Base-by-base conservation (phyloP, 2,113 vertebrate genomes). In the Anolis carolinensis region DNA sequence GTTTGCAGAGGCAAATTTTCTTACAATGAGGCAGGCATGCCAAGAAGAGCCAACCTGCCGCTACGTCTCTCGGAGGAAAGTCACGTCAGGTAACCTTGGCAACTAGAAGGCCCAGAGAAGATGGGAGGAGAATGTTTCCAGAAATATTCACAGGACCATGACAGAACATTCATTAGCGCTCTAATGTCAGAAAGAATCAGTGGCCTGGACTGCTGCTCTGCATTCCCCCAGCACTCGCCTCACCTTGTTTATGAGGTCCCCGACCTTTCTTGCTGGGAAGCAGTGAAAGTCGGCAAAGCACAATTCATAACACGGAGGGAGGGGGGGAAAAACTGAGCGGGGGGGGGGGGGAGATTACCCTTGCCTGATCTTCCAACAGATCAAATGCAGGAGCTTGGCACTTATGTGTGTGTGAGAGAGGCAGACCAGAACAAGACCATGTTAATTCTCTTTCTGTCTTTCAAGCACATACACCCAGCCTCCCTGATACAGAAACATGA, bases 71-170 rank as follows among this genome's bases (percentile, higher is more conserved):
- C 11, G 82, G 0, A 2, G 87, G 89, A 89, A 92, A 94, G 88
- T 21, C 92, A 89, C 2, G 5, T 87, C 88, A 90, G 91, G 94
- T 95, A 94, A 95, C 95, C 95, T 93, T 95, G 94, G 93, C 81
- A 95, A 95, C 93, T 87, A 84, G 0, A 23, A 89, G 79, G 81
- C 81, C 76, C 0, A 0, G 81, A 0, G 2, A 82, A 87, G 88
- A 89, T 84, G 81, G 87, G 50, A 82, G 87, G 89, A 91, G 20
- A 94, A 84, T 88, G 80, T 90, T 84, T 91, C 90, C 93, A 92
- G 93, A 88, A 93, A 89, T 91, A 92, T 92, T 91, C 93, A 93
- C 86, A 32, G 91, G 91, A 95, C 91, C 93, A 92, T 91, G 92
- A 94, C 90, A 92, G 92, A 92, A 91, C 92, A 92, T 92, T 94